These are phyloP conservation scores for Galaxea fascicularis DNA, from an alignment of 92 coral and sea anemone genomes.

Conservation along the genomic window DNA sequence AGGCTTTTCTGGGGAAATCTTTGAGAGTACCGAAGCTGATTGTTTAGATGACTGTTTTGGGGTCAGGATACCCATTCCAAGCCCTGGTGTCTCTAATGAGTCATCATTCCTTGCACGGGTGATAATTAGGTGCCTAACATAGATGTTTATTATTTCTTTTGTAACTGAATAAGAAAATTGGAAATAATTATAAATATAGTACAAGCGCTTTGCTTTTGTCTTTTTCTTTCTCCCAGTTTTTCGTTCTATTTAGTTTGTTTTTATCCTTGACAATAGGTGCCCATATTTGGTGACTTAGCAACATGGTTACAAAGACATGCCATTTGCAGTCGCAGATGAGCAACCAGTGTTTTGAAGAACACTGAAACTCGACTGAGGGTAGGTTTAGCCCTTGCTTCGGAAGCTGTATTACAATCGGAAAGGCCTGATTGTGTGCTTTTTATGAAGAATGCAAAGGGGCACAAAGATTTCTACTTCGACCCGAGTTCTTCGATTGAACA, in stretches of 20 bases:
- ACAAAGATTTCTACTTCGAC: constrained; percentile 56
- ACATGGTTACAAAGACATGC: constrained; percentile 5
- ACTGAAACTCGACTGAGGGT: background rate
- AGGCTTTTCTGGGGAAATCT: too few species aligned
- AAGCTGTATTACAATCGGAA: background rate
- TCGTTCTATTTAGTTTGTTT: background rate
- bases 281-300: constrained; percentile 59
- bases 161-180: background rate
- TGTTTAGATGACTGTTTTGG: too few species aligned
- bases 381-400: background rate
- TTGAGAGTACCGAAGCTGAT: too few species aligned
- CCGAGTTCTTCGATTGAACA: constrained; percentile 82
- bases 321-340: background rate
- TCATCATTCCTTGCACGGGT: too few species aligned
- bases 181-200: background rate
- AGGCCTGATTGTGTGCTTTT: background rate
- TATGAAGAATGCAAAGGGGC: constrained; percentile 37
- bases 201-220: background rate
- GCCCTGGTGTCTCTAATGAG: too few species aligned
- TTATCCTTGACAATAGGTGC: background rate
- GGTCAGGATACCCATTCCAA: too few species aligned
- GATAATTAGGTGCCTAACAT: too few species aligned
- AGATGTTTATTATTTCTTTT: too few species aligned
- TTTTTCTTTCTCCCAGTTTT: background rate
- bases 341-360: background rate